Percentiles rank a stretch among this genome's conserved stretches.
phyloP scores from a whole-genome alignment of 1,140 invertebrate species.

The Dolichoris vasculosae region DNA sequence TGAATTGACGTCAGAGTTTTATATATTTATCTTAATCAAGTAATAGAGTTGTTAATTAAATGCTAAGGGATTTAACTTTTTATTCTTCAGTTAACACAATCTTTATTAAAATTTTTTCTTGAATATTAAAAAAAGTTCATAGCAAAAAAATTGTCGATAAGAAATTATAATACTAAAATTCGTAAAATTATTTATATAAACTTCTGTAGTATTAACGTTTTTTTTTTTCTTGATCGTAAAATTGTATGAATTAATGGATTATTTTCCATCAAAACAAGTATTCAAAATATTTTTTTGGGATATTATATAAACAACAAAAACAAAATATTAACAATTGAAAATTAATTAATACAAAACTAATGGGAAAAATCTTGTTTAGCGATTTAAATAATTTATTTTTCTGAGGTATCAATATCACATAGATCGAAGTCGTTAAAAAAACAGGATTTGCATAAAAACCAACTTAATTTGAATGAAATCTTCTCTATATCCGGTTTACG shows the following conservation, averaged over 20 bases:
- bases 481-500: not conserved
- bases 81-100: too few species aligned
- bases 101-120: too few species aligned
- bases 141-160: too few species aligned
- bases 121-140: too few species aligned
- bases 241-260: too few species aligned
- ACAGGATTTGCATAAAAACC: conserved; percentile 28
- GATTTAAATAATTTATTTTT: conserved; percentile 39
- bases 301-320: not conserved
- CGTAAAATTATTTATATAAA: too few species aligned
- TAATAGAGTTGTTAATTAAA: too few species aligned
- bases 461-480: conserved; percentile 7
- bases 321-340: conserved; percentile 18
- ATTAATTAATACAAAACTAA: conserved; percentile 18
- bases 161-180: too few species aligned
- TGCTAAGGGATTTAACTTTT: too few species aligned
- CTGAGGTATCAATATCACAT: conserved; percentile 14
- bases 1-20: not conserved
- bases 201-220: too few species aligned
- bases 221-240: too few species aligned
- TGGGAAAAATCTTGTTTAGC: conserved; percentile 31
- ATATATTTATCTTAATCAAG: not conserved
- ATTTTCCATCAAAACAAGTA: too few species aligned
- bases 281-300: not conserved
- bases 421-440: conserved; percentile 3